phyloP scores from a whole-genome alignment of 2,888 invertebrate species.

The Augiades crinisus region DNA sequence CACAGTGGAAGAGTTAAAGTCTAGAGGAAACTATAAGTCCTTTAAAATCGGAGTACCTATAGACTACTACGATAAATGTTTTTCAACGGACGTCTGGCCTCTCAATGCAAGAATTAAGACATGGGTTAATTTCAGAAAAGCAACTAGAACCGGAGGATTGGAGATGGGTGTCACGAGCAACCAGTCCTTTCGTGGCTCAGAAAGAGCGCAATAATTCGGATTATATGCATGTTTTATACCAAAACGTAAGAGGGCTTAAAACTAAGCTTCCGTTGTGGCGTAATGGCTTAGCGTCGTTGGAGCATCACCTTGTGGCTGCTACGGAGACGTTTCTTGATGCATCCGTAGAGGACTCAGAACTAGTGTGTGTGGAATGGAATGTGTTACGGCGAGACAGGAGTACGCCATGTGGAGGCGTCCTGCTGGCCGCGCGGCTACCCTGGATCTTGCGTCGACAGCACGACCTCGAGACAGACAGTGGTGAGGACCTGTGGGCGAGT shows the following conservation, averaged over 20 bases:
- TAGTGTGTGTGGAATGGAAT: constrained; percentile 19
- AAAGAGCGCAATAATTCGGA: background rate
- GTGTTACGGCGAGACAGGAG: constrained; percentile 27
- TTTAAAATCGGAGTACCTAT: constrained; percentile 31
- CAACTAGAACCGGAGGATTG: background rate
- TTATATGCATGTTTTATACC: constrained; percentile 14
- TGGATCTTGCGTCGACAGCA: constrained; percentile 15
- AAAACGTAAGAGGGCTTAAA: constrained; percentile 28
- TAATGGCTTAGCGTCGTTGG: background rate
- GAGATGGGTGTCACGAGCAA: background rate
- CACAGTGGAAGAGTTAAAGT: constrained; percentile 30
- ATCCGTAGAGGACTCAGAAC: constrained; percentile 23
- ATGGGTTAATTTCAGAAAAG: constrained; percentile 23
- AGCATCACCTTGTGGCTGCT: constrained; percentile 16
- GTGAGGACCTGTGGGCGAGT: constrained; percentile 29
- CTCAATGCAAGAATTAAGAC: constrained; percentile 30
- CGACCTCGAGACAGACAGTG: constrained; percentile 25
- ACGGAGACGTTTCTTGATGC: constrained; percentile 26
- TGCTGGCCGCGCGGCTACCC: constrained; percentile 22
- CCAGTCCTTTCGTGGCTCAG: constrained; percentile 14
- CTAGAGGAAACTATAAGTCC: constrained; percentile 33
- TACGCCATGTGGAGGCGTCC: constrained; percentile 22
- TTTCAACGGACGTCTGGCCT: constrained; percentile 29
- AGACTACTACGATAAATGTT: constrained; percentile 23
- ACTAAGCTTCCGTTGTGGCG: constrained; percentile 26